Base-by-base conservation (phyloP, 2,888 invertebrate genomes). In the Drosophila robusta region DNA sequence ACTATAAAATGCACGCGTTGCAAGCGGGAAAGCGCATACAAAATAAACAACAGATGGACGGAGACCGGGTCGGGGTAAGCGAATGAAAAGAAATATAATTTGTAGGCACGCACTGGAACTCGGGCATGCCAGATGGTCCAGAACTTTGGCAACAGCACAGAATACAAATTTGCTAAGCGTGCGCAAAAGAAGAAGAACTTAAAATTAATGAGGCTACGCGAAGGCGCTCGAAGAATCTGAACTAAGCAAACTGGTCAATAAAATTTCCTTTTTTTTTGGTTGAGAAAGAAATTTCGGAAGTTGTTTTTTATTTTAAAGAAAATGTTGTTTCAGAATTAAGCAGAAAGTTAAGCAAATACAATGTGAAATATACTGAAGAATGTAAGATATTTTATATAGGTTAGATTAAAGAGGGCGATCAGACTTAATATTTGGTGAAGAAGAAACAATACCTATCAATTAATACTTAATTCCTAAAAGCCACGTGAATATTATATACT, bases 1-100 rank as follows among this genome's bases (percentile, higher is more conserved):
- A 74, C 83, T 68, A 83, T 87, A 79, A 83, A 88, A 79, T 88
- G 83, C 83, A 83, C 74, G 77, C 80, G 83, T 72, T 82, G 86
- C 86, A 86, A 55, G 52, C 66, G 42, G n/a, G 32, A 68, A 66
- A 54, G 60, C 63, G 44, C 62, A 72, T 41, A 64, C 26, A 64
- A 60, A 54, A 47, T 46, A 68, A 78, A 50, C 69, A 75, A 42
- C 41, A 34, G 32, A 18, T 16, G 41, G 11, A 38, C 34, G 22
- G 51, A 41, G 39, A 0, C 2, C 18, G 5, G 8, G 12, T n/a
- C 44, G 38, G 26, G 42, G n/a, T 9, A 8, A 0, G 11, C 14
- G 50, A 61, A 41, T 18, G 26, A 54, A 56, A 54, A 26, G 51
- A 76, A 65, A 73, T 34, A 65, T 18, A 56, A 68, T 75, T 54